Conservation (phyloP, 2,113 vertebrate genomes). For the Cinclus mexicanus region DNA sequence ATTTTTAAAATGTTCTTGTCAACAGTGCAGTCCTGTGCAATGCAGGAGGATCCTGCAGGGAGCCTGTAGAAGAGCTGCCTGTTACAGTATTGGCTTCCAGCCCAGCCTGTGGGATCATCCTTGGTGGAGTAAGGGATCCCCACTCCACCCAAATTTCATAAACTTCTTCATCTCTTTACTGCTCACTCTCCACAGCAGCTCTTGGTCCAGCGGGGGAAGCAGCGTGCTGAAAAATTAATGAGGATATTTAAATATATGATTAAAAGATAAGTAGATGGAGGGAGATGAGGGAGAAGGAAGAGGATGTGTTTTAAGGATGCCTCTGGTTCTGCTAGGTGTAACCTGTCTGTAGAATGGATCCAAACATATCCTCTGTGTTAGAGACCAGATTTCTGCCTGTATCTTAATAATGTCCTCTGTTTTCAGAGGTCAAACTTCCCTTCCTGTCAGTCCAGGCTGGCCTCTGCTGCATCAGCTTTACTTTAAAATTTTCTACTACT, state of each 20-base stretch:
- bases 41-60: not conserved
- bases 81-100: not conserved
- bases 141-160: not conserved
- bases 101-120: not conserved
- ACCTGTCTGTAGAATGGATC: not conserved
- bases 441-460: not conserved
- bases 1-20: not conserved
- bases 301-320: not conserved
- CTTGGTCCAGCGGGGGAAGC: not conserved
- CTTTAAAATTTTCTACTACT: not conserved
- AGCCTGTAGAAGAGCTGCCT: not conserved
- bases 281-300: not conserved
- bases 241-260: not conserved
- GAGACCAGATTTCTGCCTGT: not conserved
- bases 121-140: not conserved
- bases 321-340: not conserved
- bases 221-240: not conserved
- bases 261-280: not conserved
- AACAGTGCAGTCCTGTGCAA: not conserved
- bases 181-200: not conserved
- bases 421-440: not conserved
- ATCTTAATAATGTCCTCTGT: not conserved
- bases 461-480: not conserved
- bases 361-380: not conserved
- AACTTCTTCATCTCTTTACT: not conserved